phyloP scores from a whole-genome alignment of 2,888 invertebrate species.

The Pterostichus madidus region DNA sequence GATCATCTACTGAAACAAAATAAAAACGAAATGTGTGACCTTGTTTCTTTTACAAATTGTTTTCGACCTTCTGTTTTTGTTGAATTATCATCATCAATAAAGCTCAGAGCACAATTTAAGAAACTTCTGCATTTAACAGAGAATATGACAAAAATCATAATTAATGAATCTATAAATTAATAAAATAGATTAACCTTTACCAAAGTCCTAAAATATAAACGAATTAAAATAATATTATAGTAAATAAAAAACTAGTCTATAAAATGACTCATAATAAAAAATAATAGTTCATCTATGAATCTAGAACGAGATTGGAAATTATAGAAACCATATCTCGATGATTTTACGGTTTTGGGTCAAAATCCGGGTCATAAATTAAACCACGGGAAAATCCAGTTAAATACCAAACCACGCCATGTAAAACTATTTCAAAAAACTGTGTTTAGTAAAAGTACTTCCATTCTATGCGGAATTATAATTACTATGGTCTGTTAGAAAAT shows the following conservation, averaged over 20 bases:
- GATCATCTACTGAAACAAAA: background rate
- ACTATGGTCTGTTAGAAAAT: background rate
- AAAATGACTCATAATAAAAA: background rate
- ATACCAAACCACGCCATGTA: background rate
- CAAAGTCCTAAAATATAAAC: background rate
- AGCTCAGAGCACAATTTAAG: no score
- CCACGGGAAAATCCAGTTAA: background rate
- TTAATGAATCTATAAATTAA: background rate
- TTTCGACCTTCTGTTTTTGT: background rate
- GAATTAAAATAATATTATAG: no score
- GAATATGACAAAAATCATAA: background rate
- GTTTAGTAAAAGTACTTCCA: no score
- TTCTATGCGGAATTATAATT: no score
- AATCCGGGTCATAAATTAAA: conserved; percentile 3
- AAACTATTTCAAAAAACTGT: background rate
- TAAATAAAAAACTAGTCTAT: background rate
- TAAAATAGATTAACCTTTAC: background rate
- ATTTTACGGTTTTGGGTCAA: background rate
- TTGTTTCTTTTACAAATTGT: background rate
- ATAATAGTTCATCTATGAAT: background rate
- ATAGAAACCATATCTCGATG: background rate
- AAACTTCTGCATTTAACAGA: background rate
- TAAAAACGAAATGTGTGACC: background rate
- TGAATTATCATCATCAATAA: background rate
- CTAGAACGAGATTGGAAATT: background rate